Base-by-base conservation (phyloP, 1,140 invertebrate genomes). In the Drosophila orena region DNA sequence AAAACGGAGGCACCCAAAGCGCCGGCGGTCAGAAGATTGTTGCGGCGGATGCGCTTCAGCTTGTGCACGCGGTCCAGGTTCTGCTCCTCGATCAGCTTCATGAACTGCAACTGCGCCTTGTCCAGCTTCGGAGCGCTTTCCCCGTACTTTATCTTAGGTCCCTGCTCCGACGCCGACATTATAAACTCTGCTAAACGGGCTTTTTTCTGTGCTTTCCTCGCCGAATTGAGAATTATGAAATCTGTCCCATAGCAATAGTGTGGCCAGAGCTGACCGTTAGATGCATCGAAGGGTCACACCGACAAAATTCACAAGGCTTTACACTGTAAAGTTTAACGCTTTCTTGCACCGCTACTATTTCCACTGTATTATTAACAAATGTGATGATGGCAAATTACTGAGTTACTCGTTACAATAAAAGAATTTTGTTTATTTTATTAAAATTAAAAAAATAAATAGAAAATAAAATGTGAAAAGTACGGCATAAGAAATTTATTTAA, bases 41-140 rank as follows among this genome's bases (percentile, higher is more conserved):
- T 94, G 83, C 92, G 94, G 53, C 94, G 93, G 17, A 95, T 91
- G 57, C 92, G 92, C 69, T 94, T 93, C 22, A 97, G 88, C 81
- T 94, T 95, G 27, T 93, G 74, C 3, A 96, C 96, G 79, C 97
- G 93, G 79, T 95, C 93, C 15, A 94, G 78, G 86, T 97, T 97
- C 83, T 96, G 94, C 61, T 95, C 91, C 89, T 97, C 96, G 11
- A 97, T 93, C 37, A 95, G 91, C 93, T 95, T 95, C 93, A 97
- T 97, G 86, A 96, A 97, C 91, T 96, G 94, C 37, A 95, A 61
- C 75, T 97, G 94, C 3, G 94, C 93, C 81, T 94, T 93, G 65
- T 94, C 95, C 27, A 97, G 77, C 90, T 94, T 94, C 8, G 74
- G 79, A 74, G 83, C 91, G 64, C 66, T 64, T 76, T 74, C 93